Conservation (phyloP, 2,888 invertebrate genomes). For the Pinctada fucata region DNA sequence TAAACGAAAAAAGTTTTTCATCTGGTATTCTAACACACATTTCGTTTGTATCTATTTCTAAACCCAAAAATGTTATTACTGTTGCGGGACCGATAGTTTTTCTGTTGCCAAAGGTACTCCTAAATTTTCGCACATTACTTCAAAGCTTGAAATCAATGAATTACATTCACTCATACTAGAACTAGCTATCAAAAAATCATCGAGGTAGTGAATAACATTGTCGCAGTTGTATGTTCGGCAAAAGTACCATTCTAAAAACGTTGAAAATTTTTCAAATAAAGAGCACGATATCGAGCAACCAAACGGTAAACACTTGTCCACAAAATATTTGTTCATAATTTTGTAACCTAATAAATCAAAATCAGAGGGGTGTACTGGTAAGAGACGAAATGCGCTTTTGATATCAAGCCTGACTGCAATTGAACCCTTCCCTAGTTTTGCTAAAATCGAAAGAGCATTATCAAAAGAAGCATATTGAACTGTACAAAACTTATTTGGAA, state of each 20-base stretch:
- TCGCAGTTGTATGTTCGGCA: not conserved
- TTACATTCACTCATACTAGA: not conserved
- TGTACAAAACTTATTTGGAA: slow-evolving; percentile 5
- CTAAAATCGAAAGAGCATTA: slow-evolving; percentile 36
- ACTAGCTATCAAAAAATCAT: slow-evolving; percentile 7
- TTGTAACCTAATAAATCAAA: slow-evolving; percentile 41
- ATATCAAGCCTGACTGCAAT: slow-evolving; percentile 37
- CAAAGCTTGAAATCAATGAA: not conserved
- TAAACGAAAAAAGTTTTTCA: too few relatives aligned
- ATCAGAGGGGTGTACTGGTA: slow-evolving; percentile 31
- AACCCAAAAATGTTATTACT: not conserved
- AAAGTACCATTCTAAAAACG: slow-evolving; percentile 37
- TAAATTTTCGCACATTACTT: not conserved
- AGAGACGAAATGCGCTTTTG: slow-evolving; percentile 34
- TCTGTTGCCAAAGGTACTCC: not conserved
- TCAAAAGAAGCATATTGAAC: slow-evolving; percentile 48
- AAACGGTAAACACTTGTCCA: slow-evolving; percentile 40
- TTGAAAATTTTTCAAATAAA: slow-evolving; percentile 44
- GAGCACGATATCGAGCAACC: slow-evolving; percentile 38
- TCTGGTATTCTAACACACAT: not conserved
- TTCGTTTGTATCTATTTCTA: not conserved
- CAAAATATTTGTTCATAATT: slow-evolving; percentile 26
- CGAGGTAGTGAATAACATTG: slow-evolving; percentile 12
- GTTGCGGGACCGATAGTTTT: slow-evolving; percentile 11
- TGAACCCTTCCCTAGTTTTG: slow-evolving; percentile 32